These are phyloP conservation scores for Telmatherina bonti DNA, from an alignment of 2,797 vertebrate genomes.

Conservation along the genomic window DNA sequence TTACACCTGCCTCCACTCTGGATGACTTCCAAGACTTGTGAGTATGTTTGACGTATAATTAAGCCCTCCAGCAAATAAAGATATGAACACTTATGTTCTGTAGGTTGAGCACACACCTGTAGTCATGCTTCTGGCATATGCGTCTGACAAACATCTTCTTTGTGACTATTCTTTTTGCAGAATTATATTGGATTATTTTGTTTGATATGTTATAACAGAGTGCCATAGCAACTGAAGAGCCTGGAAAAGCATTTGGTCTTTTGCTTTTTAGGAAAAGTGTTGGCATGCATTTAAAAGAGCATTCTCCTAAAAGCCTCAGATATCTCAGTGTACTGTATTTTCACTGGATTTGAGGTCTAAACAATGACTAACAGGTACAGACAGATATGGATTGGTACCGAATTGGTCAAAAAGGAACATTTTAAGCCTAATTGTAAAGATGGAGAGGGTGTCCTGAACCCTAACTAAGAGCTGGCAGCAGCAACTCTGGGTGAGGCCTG, in stretches of 20 bases:
- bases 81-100: not conserved
- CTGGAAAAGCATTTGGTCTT: not conserved
- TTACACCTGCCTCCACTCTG: conserved; percentile 87
- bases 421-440: too few relatives aligned
- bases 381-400: not conserved
- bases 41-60: conserved; percentile 74
- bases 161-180: not conserved
- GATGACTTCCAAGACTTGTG: conserved; percentile 95
- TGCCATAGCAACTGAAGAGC: not conserved
- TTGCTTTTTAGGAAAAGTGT: conserved; percentile 1
- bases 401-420: too few relatives aligned
- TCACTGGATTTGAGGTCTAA: not conserved
- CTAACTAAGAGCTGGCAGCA: too few relatives aligned
- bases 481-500: too few relatives aligned
- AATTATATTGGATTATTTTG: not conserved
- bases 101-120: not conserved
- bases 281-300: not conserved
- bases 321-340: not conserved
- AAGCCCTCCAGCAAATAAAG: conserved; percentile 13
- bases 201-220: conserved; percentile 4
- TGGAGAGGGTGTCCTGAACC: too few relatives aligned
- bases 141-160: not conserved
- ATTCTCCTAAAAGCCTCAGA: not conserved
- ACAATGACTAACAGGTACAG: not conserved
- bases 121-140: not conserved